A percentile compares a stretch with the other conserved stretches of the same genome.
Evolutionary conservation across 2,797 vertebrate genomes (phyloP).

Genomic region (Monodelphis domestica): DNA sequence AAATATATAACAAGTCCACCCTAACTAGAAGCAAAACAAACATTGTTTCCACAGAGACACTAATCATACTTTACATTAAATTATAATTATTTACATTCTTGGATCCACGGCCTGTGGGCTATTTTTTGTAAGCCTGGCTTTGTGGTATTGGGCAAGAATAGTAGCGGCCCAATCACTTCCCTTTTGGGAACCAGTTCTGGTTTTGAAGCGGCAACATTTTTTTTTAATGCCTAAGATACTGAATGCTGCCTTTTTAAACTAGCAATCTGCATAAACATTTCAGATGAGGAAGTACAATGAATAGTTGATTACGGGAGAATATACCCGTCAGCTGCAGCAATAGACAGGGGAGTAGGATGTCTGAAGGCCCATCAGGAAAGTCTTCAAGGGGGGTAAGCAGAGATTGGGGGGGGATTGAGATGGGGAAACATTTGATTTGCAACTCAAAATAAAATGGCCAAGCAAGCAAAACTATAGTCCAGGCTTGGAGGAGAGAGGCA

Average conservation of each 20-base stretch:
- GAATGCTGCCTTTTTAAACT: slow-evolving; percentile 40
- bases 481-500: not conserved
- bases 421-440: slow-evolving; percentile 29
- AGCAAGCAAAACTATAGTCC: slow-evolving; percentile 33
- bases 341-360: slow-evolving; percentile 34
- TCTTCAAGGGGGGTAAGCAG: not conserved
- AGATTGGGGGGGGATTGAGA: not conserved
- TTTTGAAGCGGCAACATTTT: slow-evolving; percentile 55
- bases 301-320: slow-evolving; percentile 69
- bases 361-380: slow-evolving; percentile 23
- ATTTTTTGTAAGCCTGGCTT: slow-evolving; percentile 55
- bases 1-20: slow-evolving; percentile 35
- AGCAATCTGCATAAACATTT: slow-evolving; percentile 67
- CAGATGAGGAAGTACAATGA: slow-evolving; percentile 64
- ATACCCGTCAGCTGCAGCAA: slow-evolving; percentile 29
- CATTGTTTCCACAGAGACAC: slow-evolving; percentile 1
- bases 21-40: slow-evolving; percentile 35
- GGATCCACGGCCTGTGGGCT: not conserved
- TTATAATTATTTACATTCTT: slow-evolving; percentile 54
- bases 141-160: not conserved
- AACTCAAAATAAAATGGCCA: slow-evolving; percentile 32
- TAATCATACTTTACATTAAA: not conserved
- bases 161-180: slow-evolving; percentile 47
- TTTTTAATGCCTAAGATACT: slow-evolving; percentile 54
- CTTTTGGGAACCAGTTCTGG: slow-evolving; percentile 56